These are phyloP conservation scores for Chouioia cunea DNA, from an alignment of 2,888 invertebrate genomes.

Conservation along the genomic window DNA sequence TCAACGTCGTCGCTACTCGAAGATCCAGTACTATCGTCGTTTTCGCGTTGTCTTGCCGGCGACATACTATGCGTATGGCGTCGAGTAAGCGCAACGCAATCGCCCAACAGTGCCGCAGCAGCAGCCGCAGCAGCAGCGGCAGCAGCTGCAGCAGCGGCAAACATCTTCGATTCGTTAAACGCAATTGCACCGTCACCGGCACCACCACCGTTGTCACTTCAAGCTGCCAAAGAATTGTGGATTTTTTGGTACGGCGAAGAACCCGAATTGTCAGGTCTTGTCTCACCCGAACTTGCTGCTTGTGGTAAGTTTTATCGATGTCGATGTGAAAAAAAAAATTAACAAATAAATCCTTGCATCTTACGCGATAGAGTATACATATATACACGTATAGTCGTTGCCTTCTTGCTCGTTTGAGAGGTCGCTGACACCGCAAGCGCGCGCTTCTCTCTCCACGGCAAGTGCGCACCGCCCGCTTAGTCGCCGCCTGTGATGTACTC, in stretches of 20 bases:
- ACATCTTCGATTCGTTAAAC: constrained; percentile 64
- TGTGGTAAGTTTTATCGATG: constrained; percentile 88
- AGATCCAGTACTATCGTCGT: constrained; percentile 91
- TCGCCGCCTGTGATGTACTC: too few relatives aligned
- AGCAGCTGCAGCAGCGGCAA: constrained; percentile 29
- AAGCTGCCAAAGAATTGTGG: constrained; percentile 97
- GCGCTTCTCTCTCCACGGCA: too few relatives aligned
- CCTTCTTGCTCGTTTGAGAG: too few relatives aligned
- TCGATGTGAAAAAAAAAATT: too few relatives aligned
- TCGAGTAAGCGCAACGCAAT: constrained; percentile 76
- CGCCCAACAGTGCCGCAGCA: too few relatives aligned
- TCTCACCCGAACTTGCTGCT: constrained; percentile 86
- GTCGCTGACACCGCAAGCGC: too few relatives aligned
- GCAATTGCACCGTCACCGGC: constrained; percentile 72
- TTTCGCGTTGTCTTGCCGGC: constrained; percentile 90
- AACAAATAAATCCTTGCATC: too few relatives aligned
- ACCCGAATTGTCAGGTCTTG: constrained; percentile 87
- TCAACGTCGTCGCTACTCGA: constrained; percentile 77
- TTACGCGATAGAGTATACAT: too few relatives aligned
- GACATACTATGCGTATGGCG: constrained; percentile 99
- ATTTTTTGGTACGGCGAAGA: constrained; percentile 99
- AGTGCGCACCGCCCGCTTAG: too few relatives aligned
- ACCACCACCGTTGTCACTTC: constrained; percentile 84
- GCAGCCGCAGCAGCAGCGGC: constrained; percentile 52
- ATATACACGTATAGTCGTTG: too few relatives aligned